Conservation (phyloP, 2,797 vertebrate species). For the Furcifer pardalis region DNA sequence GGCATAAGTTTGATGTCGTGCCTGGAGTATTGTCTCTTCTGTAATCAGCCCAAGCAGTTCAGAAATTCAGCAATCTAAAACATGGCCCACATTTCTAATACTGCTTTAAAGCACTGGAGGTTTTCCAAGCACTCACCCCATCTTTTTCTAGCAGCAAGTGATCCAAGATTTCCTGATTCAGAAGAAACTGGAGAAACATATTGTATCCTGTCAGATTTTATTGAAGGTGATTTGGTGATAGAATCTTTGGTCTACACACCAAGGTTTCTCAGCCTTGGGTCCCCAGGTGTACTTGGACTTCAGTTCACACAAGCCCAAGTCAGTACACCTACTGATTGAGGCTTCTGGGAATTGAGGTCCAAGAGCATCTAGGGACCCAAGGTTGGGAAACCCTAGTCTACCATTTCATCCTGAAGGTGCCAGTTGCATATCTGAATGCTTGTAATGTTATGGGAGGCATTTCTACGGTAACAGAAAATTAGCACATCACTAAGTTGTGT, state of each 20-base stretch:
- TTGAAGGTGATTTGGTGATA: too few relatives aligned
- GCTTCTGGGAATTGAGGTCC: too few relatives aligned
- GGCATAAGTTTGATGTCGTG: background rate
- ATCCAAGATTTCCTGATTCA: background rate
- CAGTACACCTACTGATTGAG: too few relatives aligned
- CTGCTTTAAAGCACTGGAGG: background rate
- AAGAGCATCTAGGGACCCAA: too few relatives aligned
- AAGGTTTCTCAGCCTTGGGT: too few relatives aligned
- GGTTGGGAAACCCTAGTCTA: background rate
- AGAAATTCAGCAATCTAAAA: rapidly evolving
- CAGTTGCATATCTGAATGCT: background rate
- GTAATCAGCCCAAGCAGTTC: too few relatives aligned
- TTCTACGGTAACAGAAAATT: background rate
- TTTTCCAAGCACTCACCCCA: background rate
- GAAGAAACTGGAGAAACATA: background rate
- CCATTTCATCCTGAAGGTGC: background rate
- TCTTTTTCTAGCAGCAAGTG: background rate
- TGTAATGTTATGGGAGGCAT: too few relatives aligned
- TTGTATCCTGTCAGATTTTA: background rate
- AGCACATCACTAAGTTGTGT: background rate
- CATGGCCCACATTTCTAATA: background rate
- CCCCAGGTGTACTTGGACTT: too few relatives aligned
- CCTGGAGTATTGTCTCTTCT: background rate
- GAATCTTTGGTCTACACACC: too few relatives aligned
- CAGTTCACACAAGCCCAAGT: too few relatives aligned